A percentile compares a stretch with the other conserved stretches of the same genome.
These are phyloP conservation scores for Micoletzkya japonica DNA, from an alignment of 2,888 invertebrate genomes.

Conservation along the genomic window DNA sequence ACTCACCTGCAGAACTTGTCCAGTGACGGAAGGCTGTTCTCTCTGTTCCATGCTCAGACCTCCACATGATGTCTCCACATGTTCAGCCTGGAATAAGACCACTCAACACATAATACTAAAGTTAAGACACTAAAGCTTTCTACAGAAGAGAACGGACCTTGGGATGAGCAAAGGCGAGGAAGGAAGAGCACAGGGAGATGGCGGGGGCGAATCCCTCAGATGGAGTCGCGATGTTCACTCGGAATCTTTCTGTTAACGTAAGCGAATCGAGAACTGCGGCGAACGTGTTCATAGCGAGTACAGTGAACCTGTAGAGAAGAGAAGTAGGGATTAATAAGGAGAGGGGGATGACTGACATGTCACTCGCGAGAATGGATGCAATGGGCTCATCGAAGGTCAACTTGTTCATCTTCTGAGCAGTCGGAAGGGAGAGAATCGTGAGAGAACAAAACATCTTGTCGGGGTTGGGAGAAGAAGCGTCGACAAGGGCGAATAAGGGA, in stretches of 20 bases:
- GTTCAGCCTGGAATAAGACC: conserved; percentile 2
- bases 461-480: conserved; percentile 45
- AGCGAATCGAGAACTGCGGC: conserved; percentile 65
- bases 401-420: conserved; percentile 55
- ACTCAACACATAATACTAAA: neutral
- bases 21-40: neutral
- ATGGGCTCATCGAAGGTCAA: conserved; percentile 65
- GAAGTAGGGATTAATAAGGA: neutral
- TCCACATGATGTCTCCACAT: conserved; percentile 31
- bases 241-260: conserved; percentile 40
- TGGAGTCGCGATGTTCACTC: conserved; percentile 41
- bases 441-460: conserved; percentile 66
- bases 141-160: conserved; percentile 32
- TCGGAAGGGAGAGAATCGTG: conserved; percentile 65
- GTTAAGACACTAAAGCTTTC: neutral
- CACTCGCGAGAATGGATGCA: conserved; percentile 63
- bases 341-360: conserved; percentile 30
- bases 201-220: conserved; percentile 44
- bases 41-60: conserved; percentile 33
- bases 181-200: conserved; percentile 46
- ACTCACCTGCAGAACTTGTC: conserved; percentile 12
- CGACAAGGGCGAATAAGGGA: conserved; percentile 59
- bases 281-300: conserved; percentile 57
- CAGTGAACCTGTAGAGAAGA: conserved; percentile 41
- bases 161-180: conserved; percentile 54